Evolutionary conservation across 1,140 invertebrate species (phyloP), one percentile per base, ranked within the genome.

Genomic region (Orchesella cincta): DNA sequence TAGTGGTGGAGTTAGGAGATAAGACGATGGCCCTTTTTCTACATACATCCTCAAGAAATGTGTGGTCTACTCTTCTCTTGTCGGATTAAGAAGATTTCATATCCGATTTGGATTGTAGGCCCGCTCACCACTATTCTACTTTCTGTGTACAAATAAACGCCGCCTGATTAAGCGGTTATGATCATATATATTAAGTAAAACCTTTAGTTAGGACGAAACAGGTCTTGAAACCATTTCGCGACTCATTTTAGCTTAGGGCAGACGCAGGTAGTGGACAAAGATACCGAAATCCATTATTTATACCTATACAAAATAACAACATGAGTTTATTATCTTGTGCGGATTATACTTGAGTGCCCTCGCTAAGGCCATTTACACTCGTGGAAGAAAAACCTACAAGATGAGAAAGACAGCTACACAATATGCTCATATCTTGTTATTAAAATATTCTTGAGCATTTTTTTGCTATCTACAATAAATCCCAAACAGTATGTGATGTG

Each of bases 21-120:
- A n/a, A n/a, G n/a, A n/a, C n/a, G n/a, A n/a, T n/a, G n/a, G n/a
- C n/a, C n/a, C n/a, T n/a, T n/a, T n/a, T n/a, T n/a, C n/a, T n/a
- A n/a, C n/a, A 46, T 46, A 18, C 18, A 46, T 46, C 18, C 5
- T 46, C 39, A 46, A 18, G 39, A 57, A 57, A n/a, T 57, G 52
- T 57, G 52, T 57, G 52, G 52, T 57, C 52, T 57, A 23, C 52
- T 57, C 14, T 57, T 57, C 14, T 26, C 52, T 18, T 57, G 52
- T 57, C 52, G 52, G 52, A 57, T 57, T 57, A 57, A n/a, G 8
- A 18, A 18, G 52, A 57, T 57, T 57, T 26, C 23, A 57, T 57
- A 57, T 23, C 52, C 52, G 52, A 23, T 57, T 57, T 57, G 52
- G 23, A 57, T 26, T 57, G 52, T 57, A 14, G 12, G 23, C 52